Base-by-base conservation (phyloP, 2,797 vertebrate species). In the Darevskia nairensis region DNA sequence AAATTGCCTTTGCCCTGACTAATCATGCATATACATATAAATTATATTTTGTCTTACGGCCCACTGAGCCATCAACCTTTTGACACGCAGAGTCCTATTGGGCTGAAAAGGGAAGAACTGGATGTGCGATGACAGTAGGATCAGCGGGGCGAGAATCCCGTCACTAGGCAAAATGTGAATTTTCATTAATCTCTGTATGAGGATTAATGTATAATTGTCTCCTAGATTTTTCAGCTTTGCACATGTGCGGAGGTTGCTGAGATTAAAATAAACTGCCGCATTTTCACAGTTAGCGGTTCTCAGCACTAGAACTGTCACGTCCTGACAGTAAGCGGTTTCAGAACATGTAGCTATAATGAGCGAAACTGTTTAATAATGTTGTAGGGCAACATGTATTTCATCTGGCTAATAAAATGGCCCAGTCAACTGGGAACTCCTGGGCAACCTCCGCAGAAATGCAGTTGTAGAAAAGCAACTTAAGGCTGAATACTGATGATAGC, bases 51-150 rank as follows among this genome's bases (percentile, higher is more conserved):
- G 64, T 81, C 84, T 85, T 76, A 41, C 69, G 84, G 59, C 88
- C 79, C 86, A 76, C 88, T 89, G 88, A 89, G 69, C 84, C 79
- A 82, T 86, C 88, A 89, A 68, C 71, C 84, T 89, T 86, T 86
- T 86, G 88, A 87, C 61, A 88, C 4, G 78, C 8, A 83, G 41
- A 32, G 85, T 90, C 79, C 76, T 0, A 1, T 10, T 88, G 72
- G 89, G 89, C 1, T 64, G 66, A 13, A 46, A 32, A 64, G 23
- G 69, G 7, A 78, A 9, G n/a, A 44, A 5, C 13, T 23, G 11
- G 0, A 0, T 64, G 44, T 59, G 71, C 78, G 82, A 88, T 89
- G 88, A 89, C n/a, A 27, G 50, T 71, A 71, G 72, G 64, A 82
- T 86, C 80, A 89, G 89, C 66, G 61, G 68, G 80, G 82, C 78